Conservation (phyloP, 2,888 invertebrate species). For the Tipula lateralis region DNA sequence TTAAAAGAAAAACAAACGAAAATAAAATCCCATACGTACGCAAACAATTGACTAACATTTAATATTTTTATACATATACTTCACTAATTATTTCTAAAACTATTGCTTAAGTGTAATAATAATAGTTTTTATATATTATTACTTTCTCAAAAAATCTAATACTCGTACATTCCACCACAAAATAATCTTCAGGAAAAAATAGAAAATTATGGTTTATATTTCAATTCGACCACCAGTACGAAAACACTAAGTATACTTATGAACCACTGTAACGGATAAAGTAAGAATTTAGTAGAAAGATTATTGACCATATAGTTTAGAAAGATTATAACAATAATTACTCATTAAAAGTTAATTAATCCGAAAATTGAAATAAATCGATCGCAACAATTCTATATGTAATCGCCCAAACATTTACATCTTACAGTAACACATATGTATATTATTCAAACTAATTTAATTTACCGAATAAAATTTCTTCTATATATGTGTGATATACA, state of each 20-base stretch:
- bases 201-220: neutral
- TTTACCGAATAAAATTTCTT: neutral
- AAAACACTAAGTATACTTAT: neutral
- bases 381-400: neutral
- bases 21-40: neutral
- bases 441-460: neutral
- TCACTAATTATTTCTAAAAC: neutral
- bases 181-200: neutral
- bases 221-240: neutral
- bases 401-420: neutral
- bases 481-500: neutral
- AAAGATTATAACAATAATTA: neutral
- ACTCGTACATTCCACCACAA: neutral
- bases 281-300: neutral
- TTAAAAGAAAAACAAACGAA: neutral
- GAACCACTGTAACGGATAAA: neutral
- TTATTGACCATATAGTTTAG: neutral
- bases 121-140: neutral
- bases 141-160: conserved; percentile 1
- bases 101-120: neutral
- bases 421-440: neutral
- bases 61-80: neutral
- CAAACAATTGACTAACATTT: neutral
- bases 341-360: neutral
- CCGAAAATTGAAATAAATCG: neutral